A percentile compares a stretch with the other conserved stretches of the same genome.
These are phyloP conservation scores for Chunga burmeisteri DNA, from an alignment of 2,113 vertebrate genomes.

Conservation along the genomic window DNA sequence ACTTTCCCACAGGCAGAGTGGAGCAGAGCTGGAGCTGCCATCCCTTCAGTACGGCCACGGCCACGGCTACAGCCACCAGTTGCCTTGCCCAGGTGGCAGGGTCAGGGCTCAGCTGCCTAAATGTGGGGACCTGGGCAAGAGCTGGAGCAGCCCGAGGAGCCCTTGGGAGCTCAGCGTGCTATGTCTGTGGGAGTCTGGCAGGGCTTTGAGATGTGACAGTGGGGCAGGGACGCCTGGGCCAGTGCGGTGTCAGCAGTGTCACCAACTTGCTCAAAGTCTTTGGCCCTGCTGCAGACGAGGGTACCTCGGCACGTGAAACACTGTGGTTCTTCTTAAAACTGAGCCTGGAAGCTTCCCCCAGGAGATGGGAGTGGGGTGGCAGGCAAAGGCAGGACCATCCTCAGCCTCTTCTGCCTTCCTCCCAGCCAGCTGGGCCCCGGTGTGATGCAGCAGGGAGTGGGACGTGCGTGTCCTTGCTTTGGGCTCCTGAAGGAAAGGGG, in stretches of 20 bases:
- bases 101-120: not conserved
- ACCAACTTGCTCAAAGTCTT: not conserved
- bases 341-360: not conserved
- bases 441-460: not conserved
- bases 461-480: not conserved
- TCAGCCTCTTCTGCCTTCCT: not conserved
- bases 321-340: not conserved
- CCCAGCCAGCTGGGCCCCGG: not conserved
- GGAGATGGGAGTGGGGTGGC: not conserved
- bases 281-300: not conserved
- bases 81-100: not conserved
- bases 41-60: fast-evolving
- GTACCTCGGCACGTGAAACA: fast-evolving
- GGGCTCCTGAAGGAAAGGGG: not conserved
- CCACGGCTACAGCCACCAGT: not conserved
- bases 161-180: not conserved
- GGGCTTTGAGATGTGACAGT: not conserved
- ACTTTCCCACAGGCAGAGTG: constrained; percentile 52
- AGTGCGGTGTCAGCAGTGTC: fast-evolving
- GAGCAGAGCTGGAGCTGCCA: not conserved
- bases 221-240: not conserved
- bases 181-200: not conserved
- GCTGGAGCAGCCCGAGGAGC: not conserved
- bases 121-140: not conserved
- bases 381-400: not conserved